phyloP scores from a whole-genome alignment of 2,888 invertebrate species.

The Andrena haemorrhoa region DNA sequence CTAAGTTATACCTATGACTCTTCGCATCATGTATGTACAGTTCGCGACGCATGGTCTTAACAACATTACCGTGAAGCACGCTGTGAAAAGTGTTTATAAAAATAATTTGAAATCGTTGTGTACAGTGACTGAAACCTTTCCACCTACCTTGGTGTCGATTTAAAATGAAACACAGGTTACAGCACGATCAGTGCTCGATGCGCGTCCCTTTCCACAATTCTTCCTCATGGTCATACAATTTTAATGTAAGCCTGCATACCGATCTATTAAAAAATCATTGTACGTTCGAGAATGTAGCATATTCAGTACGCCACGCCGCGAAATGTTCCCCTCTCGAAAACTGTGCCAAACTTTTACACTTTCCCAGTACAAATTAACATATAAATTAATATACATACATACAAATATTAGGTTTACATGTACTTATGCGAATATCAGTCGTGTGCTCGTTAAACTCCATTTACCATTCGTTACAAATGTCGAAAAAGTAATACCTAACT shows the following conservation, averaged over 20 bases:
- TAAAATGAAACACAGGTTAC: slow-evolving; percentile 14
- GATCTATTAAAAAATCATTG: slow-evolving; percentile 10
- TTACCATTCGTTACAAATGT: neutral
- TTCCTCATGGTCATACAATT: neutral
- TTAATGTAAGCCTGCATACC: neutral
- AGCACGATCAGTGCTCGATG: neutral
- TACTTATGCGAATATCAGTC: slow-evolving; percentile 57
- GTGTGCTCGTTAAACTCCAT: slow-evolving; percentile 37
- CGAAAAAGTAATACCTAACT: slow-evolving; percentile 12
- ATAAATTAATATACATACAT: slow-evolving; percentile 56
- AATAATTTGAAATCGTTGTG: slow-evolving; percentile 23
- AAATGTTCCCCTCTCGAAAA: slow-evolving; percentile 16
- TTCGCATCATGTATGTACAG: slow-evolving; percentile 41
- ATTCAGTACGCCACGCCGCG: slow-evolving; percentile 11
- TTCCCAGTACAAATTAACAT: slow-evolving; percentile 29
- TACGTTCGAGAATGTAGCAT: slow-evolving; percentile 11
- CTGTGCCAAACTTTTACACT: slow-evolving; percentile 1
- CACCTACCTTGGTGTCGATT: neutral
- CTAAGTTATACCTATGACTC: slow-evolving; percentile 17
- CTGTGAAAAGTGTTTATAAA: slow-evolving; percentile 29
- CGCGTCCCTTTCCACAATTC: neutral
- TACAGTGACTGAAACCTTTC: neutral
- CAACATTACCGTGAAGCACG: neutral
- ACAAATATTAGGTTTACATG: slow-evolving; percentile 36
- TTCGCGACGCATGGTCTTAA: slow-evolving; percentile 25